A percentile compares a stretch with the other conserved stretches of the same genome.
These are phyloP conservation scores for Phalloptychus januarius DNA, from an alignment of 2,797 vertebrate genomes.

Conservation along the genomic window DNA sequence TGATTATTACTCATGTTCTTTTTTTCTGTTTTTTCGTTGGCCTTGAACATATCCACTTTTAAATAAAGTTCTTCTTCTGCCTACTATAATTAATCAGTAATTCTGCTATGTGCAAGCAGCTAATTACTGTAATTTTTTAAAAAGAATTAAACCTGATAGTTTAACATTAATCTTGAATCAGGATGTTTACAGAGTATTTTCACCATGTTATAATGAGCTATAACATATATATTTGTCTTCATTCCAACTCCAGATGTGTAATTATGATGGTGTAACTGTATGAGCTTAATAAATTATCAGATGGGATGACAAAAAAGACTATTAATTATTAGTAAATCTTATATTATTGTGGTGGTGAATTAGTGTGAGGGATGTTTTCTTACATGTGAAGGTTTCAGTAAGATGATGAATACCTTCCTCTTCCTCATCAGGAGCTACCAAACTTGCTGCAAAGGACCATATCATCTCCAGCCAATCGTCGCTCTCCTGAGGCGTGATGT, in stretches of 20 bases:
- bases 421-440: constrained; percentile 74
- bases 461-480: constrained; percentile 67
- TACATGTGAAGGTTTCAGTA: constrained; percentile 76
- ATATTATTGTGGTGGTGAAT: constrained; percentile 17
- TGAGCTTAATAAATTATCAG: not conserved
- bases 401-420: constrained; percentile 80
- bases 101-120: not conserved
- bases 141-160: not conserved
- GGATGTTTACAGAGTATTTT: not conserved
- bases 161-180: not conserved
- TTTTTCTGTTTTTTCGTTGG: constrained; percentile 2
- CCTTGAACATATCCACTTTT: constrained; percentile 9
- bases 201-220: too few relatives aligned
- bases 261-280: not conserved
- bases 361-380: constrained; percentile 60
- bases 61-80: not conserved
- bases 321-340: not conserved
- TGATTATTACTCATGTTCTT: not conserved
- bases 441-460: constrained; percentile 56
- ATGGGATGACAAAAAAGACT: not conserved
- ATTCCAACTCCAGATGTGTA: not conserved
- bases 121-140: not conserved
- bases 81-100: not conserved
- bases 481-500: constrained; percentile 41
- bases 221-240: not conserved